Evolutionary conservation across 2,888 invertebrate genomes (phyloP).

Genomic region (Sarcophaga subvicina): DNA sequence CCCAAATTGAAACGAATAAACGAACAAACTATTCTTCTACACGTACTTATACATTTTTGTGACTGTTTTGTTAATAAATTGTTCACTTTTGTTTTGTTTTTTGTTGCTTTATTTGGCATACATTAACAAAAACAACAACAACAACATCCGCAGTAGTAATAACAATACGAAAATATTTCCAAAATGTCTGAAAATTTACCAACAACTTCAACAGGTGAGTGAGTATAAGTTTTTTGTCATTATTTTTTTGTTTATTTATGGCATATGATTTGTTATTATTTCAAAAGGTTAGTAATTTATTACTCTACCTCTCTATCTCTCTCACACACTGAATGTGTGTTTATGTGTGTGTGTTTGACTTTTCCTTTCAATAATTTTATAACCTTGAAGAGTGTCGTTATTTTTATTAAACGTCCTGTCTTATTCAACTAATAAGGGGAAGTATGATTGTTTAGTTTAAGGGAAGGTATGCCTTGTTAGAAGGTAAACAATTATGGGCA

Average conservation of each 20-base stretch:
- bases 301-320: neutral
- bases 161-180: slow-evolving; percentile 51
- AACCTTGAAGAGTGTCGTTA: neutral
- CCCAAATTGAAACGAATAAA: neutral
- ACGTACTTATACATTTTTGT: no score
- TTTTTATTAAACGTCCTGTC: neutral
- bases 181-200: slow-evolving; percentile 71
- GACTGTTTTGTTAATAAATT: neutral
- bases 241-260: slow-evolving; percentile 24
- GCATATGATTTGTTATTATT: neutral
- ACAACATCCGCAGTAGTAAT: slow-evolving; percentile 33
- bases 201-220: slow-evolving; percentile 77
- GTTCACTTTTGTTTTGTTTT: neutral
- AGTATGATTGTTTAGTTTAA: no score
- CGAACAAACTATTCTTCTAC: no score
- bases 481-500: no score
- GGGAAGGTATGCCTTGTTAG: no score
- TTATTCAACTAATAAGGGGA: no score
- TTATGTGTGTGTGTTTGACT: no score
- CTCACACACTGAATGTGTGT: neutral
- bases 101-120: slow-evolving; percentile 4
- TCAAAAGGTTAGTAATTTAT: neutral
- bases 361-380: no score
- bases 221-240: slow-evolving; percentile 61
- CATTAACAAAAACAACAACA: slow-evolving; percentile 50